phyloP scores from a whole-genome alignment of 2,113 vertebrate species.

The Platycercus adscitus region DNA sequence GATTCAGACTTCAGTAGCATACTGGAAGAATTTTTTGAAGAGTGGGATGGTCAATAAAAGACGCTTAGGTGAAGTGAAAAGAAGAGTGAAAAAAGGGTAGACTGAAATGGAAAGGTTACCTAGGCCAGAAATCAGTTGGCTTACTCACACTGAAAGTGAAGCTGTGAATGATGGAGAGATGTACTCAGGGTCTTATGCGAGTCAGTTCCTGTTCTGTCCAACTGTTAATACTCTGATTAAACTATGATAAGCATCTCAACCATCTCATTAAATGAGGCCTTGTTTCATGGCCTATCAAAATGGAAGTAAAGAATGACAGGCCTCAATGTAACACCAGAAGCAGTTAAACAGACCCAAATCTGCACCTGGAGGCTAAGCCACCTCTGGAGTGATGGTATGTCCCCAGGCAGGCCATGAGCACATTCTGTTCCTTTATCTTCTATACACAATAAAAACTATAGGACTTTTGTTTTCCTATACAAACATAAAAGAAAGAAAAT shows the following conservation, averaged over 20 bases:
- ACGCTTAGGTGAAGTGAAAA: not conserved
- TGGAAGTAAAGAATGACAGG: not conserved
- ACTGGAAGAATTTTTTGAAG: not conserved
- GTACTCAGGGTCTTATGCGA: not conserved
- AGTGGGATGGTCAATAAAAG: not conserved
- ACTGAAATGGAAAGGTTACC: not conserved
- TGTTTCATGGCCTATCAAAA: not conserved
- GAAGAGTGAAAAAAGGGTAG: not conserved
- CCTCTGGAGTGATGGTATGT: not conserved
- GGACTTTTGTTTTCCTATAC: not conserved
- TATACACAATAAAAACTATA: not conserved
- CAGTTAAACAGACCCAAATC: not conserved
- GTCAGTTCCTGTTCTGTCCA: not conserved
- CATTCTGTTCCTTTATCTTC: not conserved
- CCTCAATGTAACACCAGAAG: not conserved
- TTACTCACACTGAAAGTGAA: constrained; percentile 37
- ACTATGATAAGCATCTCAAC: not conserved
- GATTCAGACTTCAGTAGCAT: not conserved
- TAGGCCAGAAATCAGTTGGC: not conserved
- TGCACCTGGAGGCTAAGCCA: not conserved
- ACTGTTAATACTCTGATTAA: not conserved
- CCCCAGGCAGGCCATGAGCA: not conserved
- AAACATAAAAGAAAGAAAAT: not conserved
- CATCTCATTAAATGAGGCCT: not conserved
- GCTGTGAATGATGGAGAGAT: not conserved